These are phyloP conservation scores for Scaptomyza hsui DNA, from an alignment of 1,140 invertebrate species.

Conservation along the genomic window DNA sequence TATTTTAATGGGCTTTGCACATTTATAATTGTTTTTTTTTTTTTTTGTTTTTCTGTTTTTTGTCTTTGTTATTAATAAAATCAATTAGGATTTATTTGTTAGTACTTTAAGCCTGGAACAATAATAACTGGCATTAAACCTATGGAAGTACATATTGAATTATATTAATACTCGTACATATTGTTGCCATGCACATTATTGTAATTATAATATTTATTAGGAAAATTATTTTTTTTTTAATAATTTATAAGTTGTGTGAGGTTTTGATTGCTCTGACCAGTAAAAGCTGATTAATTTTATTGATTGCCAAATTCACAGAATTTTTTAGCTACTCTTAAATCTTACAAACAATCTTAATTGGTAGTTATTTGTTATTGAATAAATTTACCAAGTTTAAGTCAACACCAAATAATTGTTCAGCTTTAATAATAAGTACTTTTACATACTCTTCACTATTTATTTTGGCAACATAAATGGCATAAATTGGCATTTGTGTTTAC, in stretches of 20 bases:
- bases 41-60: too few species aligned
- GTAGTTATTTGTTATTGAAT: too few species aligned
- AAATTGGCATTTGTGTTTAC: slow-evolving; percentile 9
- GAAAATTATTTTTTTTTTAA: too few species aligned
- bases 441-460: neutral
- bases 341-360: neutral
- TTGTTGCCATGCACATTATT: neutral
- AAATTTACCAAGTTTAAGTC: too few species aligned
- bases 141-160: slow-evolving; percentile 39
- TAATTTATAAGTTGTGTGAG: neutral
- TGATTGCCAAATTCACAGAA: neutral
- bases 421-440: neutral
- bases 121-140: slow-evolving; percentile 36
- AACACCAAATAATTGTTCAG: neutral
- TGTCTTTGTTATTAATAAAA: slow-evolving; percentile 51
- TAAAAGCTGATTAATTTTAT: neutral
- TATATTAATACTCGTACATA: slow-evolving; percentile 2
- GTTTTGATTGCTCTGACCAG: slow-evolving; percentile 1
- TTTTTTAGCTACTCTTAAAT: too few species aligned
- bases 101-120: slow-evolving; percentile 9
- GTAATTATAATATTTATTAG: slow-evolving; percentile 2
- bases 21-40: slow-evolving; percentile 64
- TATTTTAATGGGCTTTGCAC: slow-evolving; percentile 50
- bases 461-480: neutral
- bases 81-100: slow-evolving; percentile 54